Percentiles rank a stretch among this genome's conserved stretches.
Conservation (phyloP, 2,888 invertebrate genomes). For the Tachina fera region DNA sequence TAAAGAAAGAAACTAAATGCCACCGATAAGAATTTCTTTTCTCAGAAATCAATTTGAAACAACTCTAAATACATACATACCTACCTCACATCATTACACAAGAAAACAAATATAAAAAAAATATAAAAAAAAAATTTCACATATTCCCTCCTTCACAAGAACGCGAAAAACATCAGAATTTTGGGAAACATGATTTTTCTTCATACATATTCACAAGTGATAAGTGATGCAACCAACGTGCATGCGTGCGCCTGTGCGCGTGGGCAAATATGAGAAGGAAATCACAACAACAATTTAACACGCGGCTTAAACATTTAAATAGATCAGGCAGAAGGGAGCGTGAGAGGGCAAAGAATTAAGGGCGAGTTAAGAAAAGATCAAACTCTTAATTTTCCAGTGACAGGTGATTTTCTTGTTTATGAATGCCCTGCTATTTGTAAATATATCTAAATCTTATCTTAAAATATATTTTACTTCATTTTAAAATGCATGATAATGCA, state of each 20-base stretch:
- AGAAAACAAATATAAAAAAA: conserved; percentile 9
- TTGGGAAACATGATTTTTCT: neutral
- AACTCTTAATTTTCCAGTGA: neutral
- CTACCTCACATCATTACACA: neutral
- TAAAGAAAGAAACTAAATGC: neutral
- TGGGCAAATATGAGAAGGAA: neutral
- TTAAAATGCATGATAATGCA: neutral
- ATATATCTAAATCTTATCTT: conserved; percentile 11
- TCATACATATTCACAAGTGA: neutral
- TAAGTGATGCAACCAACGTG: conserved; percentile 50
- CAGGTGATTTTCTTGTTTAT: conserved; percentile 32
- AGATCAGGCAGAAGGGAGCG: conserved; percentile 35
- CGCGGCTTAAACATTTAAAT: conserved; percentile 25
- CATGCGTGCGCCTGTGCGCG: conserved; percentile 46
- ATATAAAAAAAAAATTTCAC: conserved; percentile 17
- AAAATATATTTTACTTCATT: conserved; percentile 7
- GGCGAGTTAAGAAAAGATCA: neutral
- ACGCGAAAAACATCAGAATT: conserved; percentile 10
- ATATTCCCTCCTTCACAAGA: conserved; percentile 45
- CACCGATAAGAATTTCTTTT: conserved; percentile 14
- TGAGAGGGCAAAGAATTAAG: conserved; percentile 34
- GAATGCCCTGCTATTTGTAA: neutral
- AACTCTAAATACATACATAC: neutral
- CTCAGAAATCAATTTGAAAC: neutral
- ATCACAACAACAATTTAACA: neutral